phyloP scores from a whole-genome alignment of 2,113 vertebrate genomes.

The Anarhynchus alexandrinus region DNA sequence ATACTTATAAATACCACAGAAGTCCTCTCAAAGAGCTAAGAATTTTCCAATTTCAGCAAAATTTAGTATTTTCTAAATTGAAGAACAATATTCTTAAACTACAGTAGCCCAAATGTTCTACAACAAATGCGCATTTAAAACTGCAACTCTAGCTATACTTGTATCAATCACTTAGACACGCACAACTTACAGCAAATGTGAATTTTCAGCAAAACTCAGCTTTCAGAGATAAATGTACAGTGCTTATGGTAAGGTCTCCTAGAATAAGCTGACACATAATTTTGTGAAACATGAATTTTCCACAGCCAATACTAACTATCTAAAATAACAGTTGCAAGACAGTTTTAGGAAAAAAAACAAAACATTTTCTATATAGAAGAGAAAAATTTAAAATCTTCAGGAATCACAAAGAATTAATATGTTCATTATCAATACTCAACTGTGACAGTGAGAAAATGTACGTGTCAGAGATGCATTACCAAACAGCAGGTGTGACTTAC shows the following conservation, averaged over 20 bases:
- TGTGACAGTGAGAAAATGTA: neutral
- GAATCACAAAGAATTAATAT: neutral
- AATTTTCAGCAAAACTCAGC: neutral
- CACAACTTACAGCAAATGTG: neutral
- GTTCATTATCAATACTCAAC: neutral
- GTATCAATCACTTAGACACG: neutral
- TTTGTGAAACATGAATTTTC: neutral
- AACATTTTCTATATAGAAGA: neutral
- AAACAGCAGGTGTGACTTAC: neutral
- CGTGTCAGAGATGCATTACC: neutral
- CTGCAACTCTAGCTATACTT: neutral
- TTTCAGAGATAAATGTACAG: neutral
- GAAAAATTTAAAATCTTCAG: neutral
- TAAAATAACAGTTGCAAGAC: neutral
- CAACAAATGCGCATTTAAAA: neutral
- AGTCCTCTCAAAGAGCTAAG: neutral
- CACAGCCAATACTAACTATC: neutral
- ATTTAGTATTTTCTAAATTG: neutral
- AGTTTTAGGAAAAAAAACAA: neutral
- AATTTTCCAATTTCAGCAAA: neutral
- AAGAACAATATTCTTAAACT: neutral
- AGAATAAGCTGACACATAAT: neutral
- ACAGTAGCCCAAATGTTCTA: neutral
- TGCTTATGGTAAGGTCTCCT: neutral
- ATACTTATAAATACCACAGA: neutral